Evolutionary conservation across 2,888 invertebrate species (phyloP).

Genomic region (Eristalinus aeneus): DNA sequence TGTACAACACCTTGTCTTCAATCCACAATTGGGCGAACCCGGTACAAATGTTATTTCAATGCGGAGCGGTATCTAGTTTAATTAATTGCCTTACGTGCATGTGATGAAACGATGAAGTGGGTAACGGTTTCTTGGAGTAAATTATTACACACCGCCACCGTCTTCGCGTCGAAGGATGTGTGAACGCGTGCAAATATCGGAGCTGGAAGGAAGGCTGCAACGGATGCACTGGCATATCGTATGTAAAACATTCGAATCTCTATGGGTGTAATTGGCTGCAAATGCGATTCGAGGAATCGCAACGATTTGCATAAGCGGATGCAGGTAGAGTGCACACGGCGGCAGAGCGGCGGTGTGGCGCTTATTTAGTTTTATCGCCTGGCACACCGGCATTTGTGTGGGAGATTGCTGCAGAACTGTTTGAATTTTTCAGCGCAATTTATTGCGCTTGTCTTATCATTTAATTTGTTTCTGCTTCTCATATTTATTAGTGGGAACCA

Average conservation of each 20-base stretch:
- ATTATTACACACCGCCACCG: slow-evolving; percentile 27
- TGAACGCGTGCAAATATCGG: background rate
- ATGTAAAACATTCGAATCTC: slow-evolving; percentile 37
- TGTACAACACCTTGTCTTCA: slow-evolving; percentile 57
- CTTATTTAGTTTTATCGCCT: slow-evolving; percentile 53
- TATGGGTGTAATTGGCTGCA: slow-evolving; percentile 54
- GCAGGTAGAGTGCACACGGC: background rate
- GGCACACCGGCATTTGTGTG: slow-evolving; percentile 27
- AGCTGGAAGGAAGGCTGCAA: background rate
- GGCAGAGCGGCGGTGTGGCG: background rate
- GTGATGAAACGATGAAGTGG: slow-evolving; percentile 67
- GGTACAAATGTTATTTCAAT: slow-evolving; percentile 65
- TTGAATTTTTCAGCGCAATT: slow-evolving; percentile 45
- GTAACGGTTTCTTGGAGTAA: slow-evolving; percentile 50
- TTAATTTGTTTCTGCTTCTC: slow-evolving; percentile 31
- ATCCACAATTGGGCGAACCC: slow-evolving; percentile 39
- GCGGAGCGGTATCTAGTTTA: slow-evolving; percentile 40
- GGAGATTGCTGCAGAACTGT: slow-evolving; percentile 21
- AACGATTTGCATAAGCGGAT: slow-evolving; percentile 48
- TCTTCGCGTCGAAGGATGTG: background rate
- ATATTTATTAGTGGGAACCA: slow-evolving; percentile 17
- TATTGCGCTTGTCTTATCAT: slow-evolving; percentile 49
- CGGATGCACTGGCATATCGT: slow-evolving; percentile 23
- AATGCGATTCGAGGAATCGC: slow-evolving; percentile 56
- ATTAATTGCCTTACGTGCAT: slow-evolving; percentile 64